Evolutionary conservation across 2,888 invertebrate species (phyloP).

Genomic region (Zygothrica quintamaculata): DNA sequence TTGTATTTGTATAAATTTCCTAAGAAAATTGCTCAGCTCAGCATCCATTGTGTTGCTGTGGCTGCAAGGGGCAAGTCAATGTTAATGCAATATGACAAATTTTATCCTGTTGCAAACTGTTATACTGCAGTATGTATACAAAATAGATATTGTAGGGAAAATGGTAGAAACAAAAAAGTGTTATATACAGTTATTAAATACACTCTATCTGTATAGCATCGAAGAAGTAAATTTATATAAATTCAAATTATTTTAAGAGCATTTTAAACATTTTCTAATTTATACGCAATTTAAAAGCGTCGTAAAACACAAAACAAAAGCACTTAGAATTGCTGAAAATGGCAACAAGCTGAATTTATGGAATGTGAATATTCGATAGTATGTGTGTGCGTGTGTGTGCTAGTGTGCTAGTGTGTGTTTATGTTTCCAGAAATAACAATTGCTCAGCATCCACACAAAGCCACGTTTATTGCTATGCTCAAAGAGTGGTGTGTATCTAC

Average conservation of each 20-base stretch:
- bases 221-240: too few relatives aligned
- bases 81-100: constrained; percentile 8
- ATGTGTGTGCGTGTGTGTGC: neutral
- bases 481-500: constrained; percentile 3
- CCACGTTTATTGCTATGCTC: too few relatives aligned
- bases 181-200: too few relatives aligned
- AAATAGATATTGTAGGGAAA: too few relatives aligned
- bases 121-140: too few relatives aligned
- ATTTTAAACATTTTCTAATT: too few relatives aligned
- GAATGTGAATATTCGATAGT: neutral
- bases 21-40: constrained; percentile 51
- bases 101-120: neutral
- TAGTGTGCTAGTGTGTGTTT: neutral
- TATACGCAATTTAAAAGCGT: too few relatives aligned
- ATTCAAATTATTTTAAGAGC: too few relatives aligned
- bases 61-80: neutral
- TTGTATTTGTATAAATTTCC: constrained; percentile 47
- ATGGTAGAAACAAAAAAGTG: too few relatives aligned
- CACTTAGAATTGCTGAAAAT: too few relatives aligned
- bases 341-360: neutral
- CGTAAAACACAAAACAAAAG: too few relatives aligned
- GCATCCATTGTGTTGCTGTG: constrained; percentile 42
- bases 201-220: too few relatives aligned
- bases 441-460: constrained; percentile 27
- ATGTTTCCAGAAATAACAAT: constrained; percentile 24